phyloP scores from a whole-genome alignment of 2,888 invertebrate genomes.

The Zonitis immaculata region DNA sequence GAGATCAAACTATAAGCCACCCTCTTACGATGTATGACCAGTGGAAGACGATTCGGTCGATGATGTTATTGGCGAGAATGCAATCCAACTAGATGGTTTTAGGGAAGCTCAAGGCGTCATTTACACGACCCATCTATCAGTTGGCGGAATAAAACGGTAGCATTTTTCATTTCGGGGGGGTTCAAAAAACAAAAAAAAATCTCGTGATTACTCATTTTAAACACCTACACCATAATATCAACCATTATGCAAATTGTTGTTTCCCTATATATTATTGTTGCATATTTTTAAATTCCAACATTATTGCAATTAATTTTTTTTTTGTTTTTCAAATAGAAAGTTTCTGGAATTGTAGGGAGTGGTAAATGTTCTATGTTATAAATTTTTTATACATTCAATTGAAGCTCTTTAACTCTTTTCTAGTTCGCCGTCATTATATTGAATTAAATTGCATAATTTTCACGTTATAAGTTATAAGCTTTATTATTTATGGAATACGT shows the following conservation, averaged over 20 bases:
- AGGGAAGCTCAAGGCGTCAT: slow-evolving; percentile 36
- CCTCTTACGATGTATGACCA: slow-evolving; percentile 17
- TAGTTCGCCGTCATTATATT: background rate
- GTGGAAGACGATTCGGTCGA: slow-evolving; percentile 28
- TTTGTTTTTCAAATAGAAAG: background rate
- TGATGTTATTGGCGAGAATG: slow-evolving; percentile 22
- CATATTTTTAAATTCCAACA: background rate
- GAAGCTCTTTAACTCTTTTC: slow-evolving; percentile 14
- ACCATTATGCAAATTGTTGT: slow-evolving; percentile 31
- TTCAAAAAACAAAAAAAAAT: background rate
- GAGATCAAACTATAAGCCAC: slow-evolving; percentile 13
- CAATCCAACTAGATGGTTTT: slow-evolving; percentile 22
- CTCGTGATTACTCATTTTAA: background rate
- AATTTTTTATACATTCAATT: slow-evolving; percentile 12
- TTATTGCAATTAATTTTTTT: background rate
- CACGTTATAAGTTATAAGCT: background rate
- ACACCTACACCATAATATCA: slow-evolving; percentile 16
- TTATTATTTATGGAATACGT: background rate
- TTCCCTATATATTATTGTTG: slow-evolving; percentile 1
- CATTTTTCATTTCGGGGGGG: slow-evolving; percentile 29
- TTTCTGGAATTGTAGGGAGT: background rate
- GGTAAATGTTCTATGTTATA: background rate
- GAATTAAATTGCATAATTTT: background rate
- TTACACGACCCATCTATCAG: slow-evolving; percentile 38
- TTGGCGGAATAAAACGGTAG: slow-evolving; percentile 31